Evolutionary conservation across 2,888 invertebrate genomes (phyloP), one percentile per base, ranked within the genome.

Genomic region (Yponomeuta evonymella): DNA sequence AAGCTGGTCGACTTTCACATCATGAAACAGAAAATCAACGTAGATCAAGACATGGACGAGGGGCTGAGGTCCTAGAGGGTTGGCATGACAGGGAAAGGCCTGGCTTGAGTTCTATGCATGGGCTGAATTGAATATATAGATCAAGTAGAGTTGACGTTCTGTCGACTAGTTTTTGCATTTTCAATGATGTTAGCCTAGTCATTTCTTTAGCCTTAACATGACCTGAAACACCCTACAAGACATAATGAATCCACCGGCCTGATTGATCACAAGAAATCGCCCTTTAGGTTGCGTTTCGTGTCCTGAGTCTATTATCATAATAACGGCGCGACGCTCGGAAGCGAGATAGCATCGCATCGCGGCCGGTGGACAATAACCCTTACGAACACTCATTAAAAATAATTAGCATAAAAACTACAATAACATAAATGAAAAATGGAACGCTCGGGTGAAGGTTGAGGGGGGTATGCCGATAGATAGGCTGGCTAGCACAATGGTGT

Each of bases 351-450:
- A 90, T 90, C 90, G 80, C 81, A 88, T 89, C 87, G 89, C 88
- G 87, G 84, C 83, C 87, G 83, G 81, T 90, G 90, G 90, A 90
- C 90, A 89, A 90, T 90, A 88, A 90, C 90, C 86, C 88, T 87
- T 83, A 86, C 81, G 77, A 76, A 82, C 84, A 83, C 84, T 86
- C 83, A 86, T 86, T 88, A 86, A 86, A 87, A 82, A 86, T 86
- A 83, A 88, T 87, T 86, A 86, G 77, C 84, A 85, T 70, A 87
- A 85, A 84, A 82, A 81, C 76, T 79, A 74, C 75, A 76, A 67
- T 67, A 43, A 48, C 15, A 36, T 43, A 67, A 67, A 48, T 48
- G 67, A 43, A 67, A 67, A 33, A 30, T 33, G 65, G 30, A 33
- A 65, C 65, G 51, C 51, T 58, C 51, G 51, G 51, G 51, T 58